Base-by-base conservation (phyloP, 2,797 vertebrate genomes). In the Oreochromis mossambicus region DNA sequence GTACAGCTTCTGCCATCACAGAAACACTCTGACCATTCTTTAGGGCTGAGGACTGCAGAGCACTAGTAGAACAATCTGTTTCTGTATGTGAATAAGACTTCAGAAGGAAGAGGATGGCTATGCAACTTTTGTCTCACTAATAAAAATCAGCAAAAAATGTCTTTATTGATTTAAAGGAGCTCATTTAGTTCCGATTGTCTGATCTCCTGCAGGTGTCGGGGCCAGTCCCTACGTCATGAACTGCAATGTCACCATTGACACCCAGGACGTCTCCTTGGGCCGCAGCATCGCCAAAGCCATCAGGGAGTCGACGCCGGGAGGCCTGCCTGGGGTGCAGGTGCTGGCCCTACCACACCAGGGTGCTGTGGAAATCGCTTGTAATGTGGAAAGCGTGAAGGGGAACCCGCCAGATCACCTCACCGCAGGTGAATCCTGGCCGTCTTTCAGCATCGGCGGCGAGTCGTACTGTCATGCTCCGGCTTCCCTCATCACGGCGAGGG, bases 161-260 rank as follows among this genome's bases (percentile, higher is more conserved):
- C 6, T 4, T 70, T 26, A 5, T 46, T 46, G 21, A 46, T 73
- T 63, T 46, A 1, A 70, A 70, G 13, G 1, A 26, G 3, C 5
- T 70, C 24, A 1, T 50, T 50, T 32, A 1, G 17, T n/a, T 50
- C 26, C 1, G 11, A 73, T 48, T 75, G 32, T 5, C 52, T 68
- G 14, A 2, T 86, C 32, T 79, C 6, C 32, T 86, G 24, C 83
- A 98, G 96, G 96, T 56, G 87, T 96, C 1, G 96, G 97, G 5
- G 92, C 95, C 52, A 92, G 95, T 77, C 95, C 92, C 0, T 97
- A 96, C 8, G 96, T 97, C 83, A 97, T 95, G 95, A 97, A 96
- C 92, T 97, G 96, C 90, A 97, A 93, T 2, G 92, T 97, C 81
- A 97, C 97, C 2, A 92, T 96, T 68, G 92, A 96, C 87, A 96